Evolutionary conservation across 2,797 vertebrate species (phyloP).

Genomic region (Hylomyscus alleni): DNA sequence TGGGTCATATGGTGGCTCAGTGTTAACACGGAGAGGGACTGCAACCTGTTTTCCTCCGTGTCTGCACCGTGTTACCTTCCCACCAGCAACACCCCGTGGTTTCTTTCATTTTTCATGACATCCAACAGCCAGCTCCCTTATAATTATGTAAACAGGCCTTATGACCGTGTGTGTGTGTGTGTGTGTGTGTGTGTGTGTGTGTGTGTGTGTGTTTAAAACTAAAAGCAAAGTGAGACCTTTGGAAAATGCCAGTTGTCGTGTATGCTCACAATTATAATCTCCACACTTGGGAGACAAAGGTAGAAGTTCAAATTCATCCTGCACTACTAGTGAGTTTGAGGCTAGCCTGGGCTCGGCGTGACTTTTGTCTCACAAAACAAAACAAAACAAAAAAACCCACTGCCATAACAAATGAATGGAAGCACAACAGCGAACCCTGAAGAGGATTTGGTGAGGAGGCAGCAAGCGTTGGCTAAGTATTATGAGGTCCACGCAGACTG

Average conservation of each 20-base stretch:
- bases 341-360: neutral
- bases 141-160: slow-evolving; percentile 28
- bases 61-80: neutral
- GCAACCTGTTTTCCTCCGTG: neutral
- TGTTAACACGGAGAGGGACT: slow-evolving; percentile 21
- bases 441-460: neutral
- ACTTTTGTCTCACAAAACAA: neutral
- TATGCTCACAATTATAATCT: neutral
- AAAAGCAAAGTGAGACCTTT: neutral
- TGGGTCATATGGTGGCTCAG: neutral
- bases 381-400: neutral
- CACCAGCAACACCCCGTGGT: neutral
- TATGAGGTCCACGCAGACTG: neutral
- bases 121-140: neutral
- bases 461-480: neutral
- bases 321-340: neutral
- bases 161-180: neutral
- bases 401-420: neutral
- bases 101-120: slow-evolving; percentile 35
- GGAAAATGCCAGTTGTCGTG: neutral
- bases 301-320: neutral
- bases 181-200: neutral
- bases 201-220: neutral
- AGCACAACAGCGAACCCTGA: neutral
- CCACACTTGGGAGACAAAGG: neutral